Percentiles rank a stretch among this genome's conserved stretches.
Conservation (phyloP, 2,797 vertebrate genomes). For the Myiothlypis chrysogaster region DNA sequence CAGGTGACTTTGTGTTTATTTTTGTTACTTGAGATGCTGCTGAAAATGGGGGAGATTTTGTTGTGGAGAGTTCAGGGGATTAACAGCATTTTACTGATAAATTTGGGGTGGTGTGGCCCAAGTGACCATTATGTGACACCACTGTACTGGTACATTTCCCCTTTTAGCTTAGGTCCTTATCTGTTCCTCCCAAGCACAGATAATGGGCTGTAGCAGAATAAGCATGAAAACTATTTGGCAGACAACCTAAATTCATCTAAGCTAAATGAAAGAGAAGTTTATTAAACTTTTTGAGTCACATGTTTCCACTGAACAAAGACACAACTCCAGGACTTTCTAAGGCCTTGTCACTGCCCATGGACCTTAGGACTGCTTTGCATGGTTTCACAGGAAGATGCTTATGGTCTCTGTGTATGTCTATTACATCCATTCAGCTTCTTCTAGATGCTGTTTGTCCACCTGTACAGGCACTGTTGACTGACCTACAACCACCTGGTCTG, state of each 20-base stretch:
- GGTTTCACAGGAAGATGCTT: not conserved
- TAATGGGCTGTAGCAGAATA: not conserved
- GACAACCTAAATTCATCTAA: not conserved
- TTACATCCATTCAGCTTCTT: not conserved
- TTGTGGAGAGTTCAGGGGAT: not conserved
- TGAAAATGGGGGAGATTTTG: not conserved
- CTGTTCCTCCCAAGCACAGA: not conserved
- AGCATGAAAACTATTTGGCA: not conserved
- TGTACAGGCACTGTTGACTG: not conserved
- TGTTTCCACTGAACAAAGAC: not conserved
- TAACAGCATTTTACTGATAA: not conserved
- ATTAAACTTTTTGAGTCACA: not conserved
- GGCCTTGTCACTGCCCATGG: not conserved
- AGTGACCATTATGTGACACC: not conserved
- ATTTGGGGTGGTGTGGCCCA: accelerated
- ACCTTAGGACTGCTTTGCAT: not conserved
- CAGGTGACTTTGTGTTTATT: not conserved
- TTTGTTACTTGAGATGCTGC: not conserved
- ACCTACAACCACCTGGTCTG: not conserved
- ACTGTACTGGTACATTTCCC: not conserved
- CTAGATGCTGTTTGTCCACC: not conserved
- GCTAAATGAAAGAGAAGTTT: not conserved
- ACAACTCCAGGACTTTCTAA: not conserved
- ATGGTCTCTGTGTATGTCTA: not conserved
- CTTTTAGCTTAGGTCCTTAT: not conserved